Base-by-base conservation (phyloP, 92 coral and sea anemone genomes). In the Blastomussa wellsi region DNA sequence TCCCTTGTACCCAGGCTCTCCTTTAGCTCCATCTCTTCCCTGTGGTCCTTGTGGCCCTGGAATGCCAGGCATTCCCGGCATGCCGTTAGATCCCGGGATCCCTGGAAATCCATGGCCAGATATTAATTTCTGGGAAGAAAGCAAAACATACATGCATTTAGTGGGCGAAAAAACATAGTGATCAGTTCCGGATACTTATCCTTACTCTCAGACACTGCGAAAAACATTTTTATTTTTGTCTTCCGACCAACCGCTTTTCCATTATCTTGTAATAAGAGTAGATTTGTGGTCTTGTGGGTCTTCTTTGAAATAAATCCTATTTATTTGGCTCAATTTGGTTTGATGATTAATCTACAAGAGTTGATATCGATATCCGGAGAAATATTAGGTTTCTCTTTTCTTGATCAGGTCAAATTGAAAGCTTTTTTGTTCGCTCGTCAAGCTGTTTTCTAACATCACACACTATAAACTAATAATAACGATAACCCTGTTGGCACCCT, bases 11-110 rank as follows among this genome's bases (percentile, higher is more conserved):
- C 74, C 74, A 69, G 74, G 33, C 74, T 69, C n/a, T 32, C 74
- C 74, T 7, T 69, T 69, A 32, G 1, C 26, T 35, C 74, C 74
- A 69, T 69, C 74, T 33, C 74, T n/a, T n/a, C n/a, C n/a, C 74
- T 33, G 74, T 36, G 38, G 44, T 16, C 74, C 74, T 69, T 69
- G 74, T 0, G 42, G 74, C 74, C 74, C 74, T 12, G 74, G 74
- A 31, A 35, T 36, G 26, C 74, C 74, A 69, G 74, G 74, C 74
- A 69, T 36, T 69, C 74, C 37, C 74, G 68, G 68, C 68, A 62
- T 62, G 16, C 68, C 68, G 11, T 26, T 62, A 1, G 68, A 62
- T 62, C 68, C 74, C 16, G 74, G 74, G 35, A 69, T 69, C 4
- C 44, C 74, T 8, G 74, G 42, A 69, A 68, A 69, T n/a, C 74